These are phyloP conservation scores for Pteruthius melanotis DNA, from an alignment of 2,113 vertebrate species.

Conservation along the genomic window DNA sequence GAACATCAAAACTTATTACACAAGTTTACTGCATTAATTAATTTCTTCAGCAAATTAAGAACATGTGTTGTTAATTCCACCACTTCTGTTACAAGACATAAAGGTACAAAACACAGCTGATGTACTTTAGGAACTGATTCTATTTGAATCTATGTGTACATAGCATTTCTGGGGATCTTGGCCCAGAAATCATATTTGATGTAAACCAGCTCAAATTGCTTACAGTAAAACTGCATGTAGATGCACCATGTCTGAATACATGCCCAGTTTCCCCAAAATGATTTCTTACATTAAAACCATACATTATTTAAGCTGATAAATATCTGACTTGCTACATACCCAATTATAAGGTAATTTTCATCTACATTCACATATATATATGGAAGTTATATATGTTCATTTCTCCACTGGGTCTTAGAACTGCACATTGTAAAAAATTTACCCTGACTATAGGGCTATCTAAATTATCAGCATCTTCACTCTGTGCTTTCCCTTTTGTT, in stretches of 20 bases:
- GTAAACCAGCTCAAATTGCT: not conserved
- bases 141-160: not conserved
- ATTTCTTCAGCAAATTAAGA: not conserved
- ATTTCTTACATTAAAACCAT: not conserved
- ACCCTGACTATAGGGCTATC: not conserved
- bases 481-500: not conserved
- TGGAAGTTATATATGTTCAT: not conserved
- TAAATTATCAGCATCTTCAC: not conserved
- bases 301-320: not conserved
- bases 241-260: not conserved
- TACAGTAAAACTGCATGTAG: not conserved
- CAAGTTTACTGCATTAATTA: not conserved
- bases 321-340: not conserved
- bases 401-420: not conserved
- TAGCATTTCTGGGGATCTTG: not conserved
- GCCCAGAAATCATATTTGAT: not conserved
- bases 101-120: not conserved
- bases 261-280: not conserved
- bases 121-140: not conserved
- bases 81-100: not conserved
- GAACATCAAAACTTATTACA: not conserved
- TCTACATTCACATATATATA: not conserved
- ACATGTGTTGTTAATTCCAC: not conserved
- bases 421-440: accelerated
- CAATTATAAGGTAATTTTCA: not conserved